A percentile compares a stretch with the other conserved stretches of the same genome.
phyloP scores from a whole-genome alignment of 2,888 invertebrate species.

The Noctua janthe region DNA sequence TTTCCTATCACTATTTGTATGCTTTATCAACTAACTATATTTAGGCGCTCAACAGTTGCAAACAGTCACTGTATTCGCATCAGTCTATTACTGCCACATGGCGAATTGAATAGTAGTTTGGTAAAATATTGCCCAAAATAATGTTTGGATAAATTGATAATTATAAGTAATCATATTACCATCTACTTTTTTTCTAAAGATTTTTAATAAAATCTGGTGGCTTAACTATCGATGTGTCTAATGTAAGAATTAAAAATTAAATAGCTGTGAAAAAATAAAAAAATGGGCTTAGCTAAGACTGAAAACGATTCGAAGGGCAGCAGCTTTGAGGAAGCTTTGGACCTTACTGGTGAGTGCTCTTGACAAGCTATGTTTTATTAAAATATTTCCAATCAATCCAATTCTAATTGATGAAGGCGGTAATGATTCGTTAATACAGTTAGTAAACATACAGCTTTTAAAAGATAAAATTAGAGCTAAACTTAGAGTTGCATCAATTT shows the following conservation, averaged over 20 bases:
- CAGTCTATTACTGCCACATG: slow-evolving; percentile 5
- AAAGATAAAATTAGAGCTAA: not conserved
- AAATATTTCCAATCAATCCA: not conserved
- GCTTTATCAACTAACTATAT: slow-evolving; percentile 39
- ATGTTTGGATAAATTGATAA: not conserved
- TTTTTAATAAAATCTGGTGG: not conserved
- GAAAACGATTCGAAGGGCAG: slow-evolving; percentile 26
- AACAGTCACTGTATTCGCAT: slow-evolving; percentile 6
- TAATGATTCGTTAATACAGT: not conserved
- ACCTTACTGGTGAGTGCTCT: slow-evolving; percentile 51
- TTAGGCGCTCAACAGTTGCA: not conserved
- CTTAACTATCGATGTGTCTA: not conserved
- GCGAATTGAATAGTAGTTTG: not conserved
- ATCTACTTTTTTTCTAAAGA: not conserved
- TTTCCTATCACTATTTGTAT: slow-evolving; percentile 45
- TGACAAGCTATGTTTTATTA: not conserved
- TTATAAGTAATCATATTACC: not conserved
- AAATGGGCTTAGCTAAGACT: slow-evolving; percentile 36
- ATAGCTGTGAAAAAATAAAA: not conserved
- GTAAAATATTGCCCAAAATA: not conserved
- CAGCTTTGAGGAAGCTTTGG: slow-evolving; percentile 55
- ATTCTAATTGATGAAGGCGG: not conserved
- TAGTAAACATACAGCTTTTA: not conserved
- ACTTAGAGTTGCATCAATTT: not conserved
- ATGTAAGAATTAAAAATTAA: not conserved